Conservation (phyloP, 64 coral and sea anemone genomes). For the Pocillopora damicornis region DNA sequence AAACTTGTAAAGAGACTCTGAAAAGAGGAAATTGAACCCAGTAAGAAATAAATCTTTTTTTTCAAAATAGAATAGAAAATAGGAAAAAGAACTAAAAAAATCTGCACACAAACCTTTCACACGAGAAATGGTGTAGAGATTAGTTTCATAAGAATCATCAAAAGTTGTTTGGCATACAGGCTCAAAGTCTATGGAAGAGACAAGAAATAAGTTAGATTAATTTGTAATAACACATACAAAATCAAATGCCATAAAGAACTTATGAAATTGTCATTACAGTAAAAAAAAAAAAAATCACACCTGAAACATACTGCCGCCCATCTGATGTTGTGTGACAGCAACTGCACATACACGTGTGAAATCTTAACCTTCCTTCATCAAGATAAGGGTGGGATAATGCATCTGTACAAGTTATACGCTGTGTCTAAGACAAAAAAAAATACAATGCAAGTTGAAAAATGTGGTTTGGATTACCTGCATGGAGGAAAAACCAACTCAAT, state of each 20-base stretch:
- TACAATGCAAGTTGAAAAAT: background rate
- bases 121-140: slow-evolving; percentile 69
- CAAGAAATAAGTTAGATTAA: background rate
- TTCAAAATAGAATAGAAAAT: background rate
- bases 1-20: slow-evolving; percentile 95
- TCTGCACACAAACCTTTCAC: slow-evolving; percentile 67
- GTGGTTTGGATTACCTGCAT: no score
- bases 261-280: background rate
- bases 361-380: slow-evolving; percentile 94
- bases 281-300: slow-evolving; percentile 21
- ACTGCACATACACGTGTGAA: slow-evolving; percentile 97
- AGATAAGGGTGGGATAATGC: slow-evolving; percentile 97
- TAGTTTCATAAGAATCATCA: slow-evolving; percentile 97
- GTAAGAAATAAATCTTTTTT: background rate
- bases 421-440: slow-evolving; percentile 51
- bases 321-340: slow-evolving; percentile 88
- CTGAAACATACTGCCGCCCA: slow-evolving; percentile 96
- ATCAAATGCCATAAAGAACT: no score
- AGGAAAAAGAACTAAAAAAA: background rate
- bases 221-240: no score
- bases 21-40: background rate
- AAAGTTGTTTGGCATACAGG: slow-evolving; percentile 74
- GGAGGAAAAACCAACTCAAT: no score
- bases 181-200: slow-evolving; percentile 81
- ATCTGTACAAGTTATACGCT: slow-evolving; percentile 91